These are phyloP conservation scores for Toxotes lorentzi DNA, from an alignment of 2,797 vertebrate species.

Conservation along the genomic window DNA sequence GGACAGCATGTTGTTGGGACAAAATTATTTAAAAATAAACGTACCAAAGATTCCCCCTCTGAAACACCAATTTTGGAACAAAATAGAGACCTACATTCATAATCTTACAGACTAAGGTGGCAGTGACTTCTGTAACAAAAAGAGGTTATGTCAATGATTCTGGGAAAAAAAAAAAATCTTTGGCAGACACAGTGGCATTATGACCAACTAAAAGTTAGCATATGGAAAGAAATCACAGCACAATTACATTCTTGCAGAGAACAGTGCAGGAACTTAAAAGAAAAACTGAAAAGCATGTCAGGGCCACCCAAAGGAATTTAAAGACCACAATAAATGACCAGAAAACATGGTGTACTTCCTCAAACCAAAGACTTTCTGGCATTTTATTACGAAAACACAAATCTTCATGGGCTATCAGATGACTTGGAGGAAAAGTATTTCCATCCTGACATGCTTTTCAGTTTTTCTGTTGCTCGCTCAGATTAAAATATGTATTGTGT, in stretches of 20 bases:
- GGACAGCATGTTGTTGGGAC: background rate
- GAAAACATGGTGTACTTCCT: slow-evolving; percentile 15
- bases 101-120: slow-evolving; percentile 6
- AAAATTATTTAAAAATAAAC: background rate
- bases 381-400: slow-evolving; percentile 21
- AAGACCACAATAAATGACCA: slow-evolving; percentile 26
- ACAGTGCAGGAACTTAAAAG: slow-evolving; percentile 31
- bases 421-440: slow-evolving; percentile 5
- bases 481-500: slow-evolving; percentile 11
- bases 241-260: slow-evolving; percentile 24
- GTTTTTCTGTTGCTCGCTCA: background rate
- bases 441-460: no score
- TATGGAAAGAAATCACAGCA: slow-evolving; percentile 36
- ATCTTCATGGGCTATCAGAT: slow-evolving; percentile 8
- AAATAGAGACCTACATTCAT: background rate
- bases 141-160: slow-evolving; percentile 17
- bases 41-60: background rate
- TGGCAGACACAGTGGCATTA: slow-evolving; percentile 31
- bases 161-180: slow-evolving; percentile 1
- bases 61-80: background rate
- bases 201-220: slow-evolving; percentile 48
- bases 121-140: background rate
- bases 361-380: slow-evolving; percentile 19
- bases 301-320: slow-evolving; percentile 33
- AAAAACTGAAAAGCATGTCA: slow-evolving; percentile 42